Percentiles rank a stretch among this genome's conserved stretches.
Conservation (phyloP, 2,797 vertebrate species). For the Petrocephalus schoutedeni region DNA sequence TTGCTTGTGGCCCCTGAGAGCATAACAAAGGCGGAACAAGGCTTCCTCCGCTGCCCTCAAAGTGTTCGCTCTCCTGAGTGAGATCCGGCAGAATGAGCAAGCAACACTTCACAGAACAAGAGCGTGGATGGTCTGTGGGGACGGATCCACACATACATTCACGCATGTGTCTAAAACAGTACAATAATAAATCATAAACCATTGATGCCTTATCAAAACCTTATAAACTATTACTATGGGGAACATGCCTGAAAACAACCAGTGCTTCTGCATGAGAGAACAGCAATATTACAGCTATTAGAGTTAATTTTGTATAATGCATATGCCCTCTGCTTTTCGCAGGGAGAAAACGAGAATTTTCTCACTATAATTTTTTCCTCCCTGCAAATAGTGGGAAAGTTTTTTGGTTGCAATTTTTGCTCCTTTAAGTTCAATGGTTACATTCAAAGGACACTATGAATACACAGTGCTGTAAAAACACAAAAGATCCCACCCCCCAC, state of each 20-base stretch:
- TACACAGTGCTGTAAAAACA: slow-evolving; percentile 9
- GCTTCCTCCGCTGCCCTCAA: not conserved
- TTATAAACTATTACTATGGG: not conserved
- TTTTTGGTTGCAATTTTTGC: not conserved
- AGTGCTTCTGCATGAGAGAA: not conserved
- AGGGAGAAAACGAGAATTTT: not conserved
- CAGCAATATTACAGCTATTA: slow-evolving; percentile 1
- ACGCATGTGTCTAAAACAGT: not conserved
- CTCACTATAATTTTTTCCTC: not conserved
- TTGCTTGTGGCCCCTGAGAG: not conserved
- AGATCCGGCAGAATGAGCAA: not conserved
- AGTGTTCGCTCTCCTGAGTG: not conserved
- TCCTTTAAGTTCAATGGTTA: slow-evolving; percentile 7
- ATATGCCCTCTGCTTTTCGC: not conserved
- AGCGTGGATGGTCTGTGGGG: not conserved
- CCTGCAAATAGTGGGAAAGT: not conserved
- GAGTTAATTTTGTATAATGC: not conserved
- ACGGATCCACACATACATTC: not conserved
- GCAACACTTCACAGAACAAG: slow-evolving; percentile 6
- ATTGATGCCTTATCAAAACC: not conserved
- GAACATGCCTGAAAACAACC: not conserved
- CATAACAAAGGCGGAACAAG: not conserved
- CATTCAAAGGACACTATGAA: slow-evolving; percentile 13
- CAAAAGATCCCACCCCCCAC: slow-evolving; percentile 31
- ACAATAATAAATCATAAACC: not conserved